These are phyloP conservation scores for Bufo bufo DNA, from an alignment of 2,113 vertebrate genomes.

Conservation along the genomic window DNA sequence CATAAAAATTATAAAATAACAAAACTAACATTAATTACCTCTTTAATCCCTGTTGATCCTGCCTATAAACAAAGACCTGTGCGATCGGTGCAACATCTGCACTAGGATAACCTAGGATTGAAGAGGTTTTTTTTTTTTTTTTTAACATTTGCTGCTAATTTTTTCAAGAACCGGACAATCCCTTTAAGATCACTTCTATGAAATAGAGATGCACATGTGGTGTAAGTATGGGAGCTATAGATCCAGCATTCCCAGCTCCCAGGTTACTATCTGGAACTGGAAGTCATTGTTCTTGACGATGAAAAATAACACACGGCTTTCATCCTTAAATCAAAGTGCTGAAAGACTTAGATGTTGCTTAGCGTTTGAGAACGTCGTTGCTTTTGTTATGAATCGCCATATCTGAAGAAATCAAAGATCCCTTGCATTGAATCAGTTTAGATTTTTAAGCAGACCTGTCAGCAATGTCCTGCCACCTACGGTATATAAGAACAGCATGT, in stretches of 20 bases:
- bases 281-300: conserved; percentile 42
- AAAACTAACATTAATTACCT: no score
- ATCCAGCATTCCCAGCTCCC: background rate
- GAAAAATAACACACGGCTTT: background rate
- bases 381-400: background rate
- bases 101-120: no score
- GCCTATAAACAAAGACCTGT: no score
- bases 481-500: background rate
- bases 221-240: conserved; percentile 12
- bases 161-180: background rate
- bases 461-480: background rate
- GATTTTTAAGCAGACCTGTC: background rate
- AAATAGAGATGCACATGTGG: conserved; percentile 23
- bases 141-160: no score
- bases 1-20: no score
- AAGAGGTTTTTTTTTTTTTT: no score
- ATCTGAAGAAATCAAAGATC: background rate
- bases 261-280: conserved; percentile 49
- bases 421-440: background rate
- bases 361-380: conserved; percentile 11
- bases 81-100: no score
- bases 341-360: conserved; percentile 36
- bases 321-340: conserved; percentile 30
- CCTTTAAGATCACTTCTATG: background rate
- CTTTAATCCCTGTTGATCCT: no score